Base-by-base conservation (phyloP, 1,140 invertebrate species). In the Anoplolepis gracilipes region DNA sequence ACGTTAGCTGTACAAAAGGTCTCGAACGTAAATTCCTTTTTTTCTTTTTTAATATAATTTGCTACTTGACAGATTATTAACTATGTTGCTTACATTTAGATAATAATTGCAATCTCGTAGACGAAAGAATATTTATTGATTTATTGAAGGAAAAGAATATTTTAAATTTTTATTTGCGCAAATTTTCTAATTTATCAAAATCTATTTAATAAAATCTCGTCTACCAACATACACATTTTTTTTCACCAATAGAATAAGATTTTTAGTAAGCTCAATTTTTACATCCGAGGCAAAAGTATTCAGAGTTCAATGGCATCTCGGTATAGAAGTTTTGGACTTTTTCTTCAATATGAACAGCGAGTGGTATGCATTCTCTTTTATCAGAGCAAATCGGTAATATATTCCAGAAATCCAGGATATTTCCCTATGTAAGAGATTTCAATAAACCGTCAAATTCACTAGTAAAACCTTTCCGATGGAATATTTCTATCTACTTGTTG, bases 381-480 rank as follows among this genome's bases (percentile, higher is more conserved):
- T 72, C 87, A n/a, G 10, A 16, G 42, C 22, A 82, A 64, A 87
- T 87, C 72, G 86, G 70, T 55, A 87, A 77, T 77, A 87, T 72
- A 72, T 75, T 64, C 13, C 8, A 49, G 65, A 67, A 77, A 77
- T 49, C 28, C 53, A 30, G 39, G 11, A 85, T 61, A 77, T 87
- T 87, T 77, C 87, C 46, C 57, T 73, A 55, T 8, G 46, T 72
- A 62, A 28, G 11, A 39, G 36, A 19, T 76, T 72, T 77, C 72
- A 70, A 46, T 49, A 70, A 84, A 76, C 19, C 36, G 28, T 13
- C 55, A 46, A 33, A 84, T 84, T 75, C 25, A 59, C 79, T 59
- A 49, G 57, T 46, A 46, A 84, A n/a, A 59, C 5, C n/a, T 13
- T 73, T 69, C 70, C 19, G 1, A 11, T 55, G 55, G 16, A 69